Percentiles rank a stretch among this genome's conserved stretches.
Evolutionary conservation across 2,113 vertebrate species (phyloP).

Genomic region (Rynchops niger): DNA sequence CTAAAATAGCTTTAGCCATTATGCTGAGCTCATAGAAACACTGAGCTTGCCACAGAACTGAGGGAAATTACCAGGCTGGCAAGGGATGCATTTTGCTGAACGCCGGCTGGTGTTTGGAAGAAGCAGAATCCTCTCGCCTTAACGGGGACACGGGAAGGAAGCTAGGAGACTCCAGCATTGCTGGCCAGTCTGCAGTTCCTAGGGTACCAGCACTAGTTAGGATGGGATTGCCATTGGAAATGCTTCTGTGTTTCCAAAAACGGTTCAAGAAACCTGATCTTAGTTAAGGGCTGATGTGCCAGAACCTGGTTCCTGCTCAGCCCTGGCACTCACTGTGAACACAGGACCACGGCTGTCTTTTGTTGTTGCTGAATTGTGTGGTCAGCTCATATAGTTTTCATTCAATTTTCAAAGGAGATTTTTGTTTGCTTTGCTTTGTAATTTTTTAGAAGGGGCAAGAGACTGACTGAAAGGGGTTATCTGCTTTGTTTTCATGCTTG

Average conservation of each 20-base stretch:
- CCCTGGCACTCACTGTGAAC: fast-evolving
- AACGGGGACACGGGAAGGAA: fast-evolving
- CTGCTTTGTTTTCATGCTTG: background rate
- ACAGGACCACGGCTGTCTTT: background rate
- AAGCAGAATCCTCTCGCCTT: background rate
- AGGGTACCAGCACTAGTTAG: background rate
- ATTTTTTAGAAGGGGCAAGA: background rate
- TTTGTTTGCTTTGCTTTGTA: background rate
- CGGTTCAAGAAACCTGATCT: background rate
- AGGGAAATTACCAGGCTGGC: background rate
- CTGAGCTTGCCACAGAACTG: background rate
- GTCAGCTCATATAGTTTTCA: background rate
- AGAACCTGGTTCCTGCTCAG: background rate
- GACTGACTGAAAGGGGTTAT: background rate
- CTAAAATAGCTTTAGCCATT: constrained; percentile 33
- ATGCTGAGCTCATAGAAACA: background rate
- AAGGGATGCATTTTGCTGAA: background rate
- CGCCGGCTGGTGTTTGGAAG: fast-evolving
- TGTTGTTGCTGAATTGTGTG: background rate
- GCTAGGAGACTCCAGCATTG: background rate
- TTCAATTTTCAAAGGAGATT: background rate
- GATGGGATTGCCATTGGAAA: background rate
- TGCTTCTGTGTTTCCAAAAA: background rate
- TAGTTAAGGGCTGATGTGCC: background rate
- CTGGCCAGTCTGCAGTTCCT: background rate